A percentile compares a stretch with the other conserved stretches of the same genome.
phyloP scores from a whole-genome alignment of 1,140 invertebrate species.

The Bilobella aurantiaca region DNA sequence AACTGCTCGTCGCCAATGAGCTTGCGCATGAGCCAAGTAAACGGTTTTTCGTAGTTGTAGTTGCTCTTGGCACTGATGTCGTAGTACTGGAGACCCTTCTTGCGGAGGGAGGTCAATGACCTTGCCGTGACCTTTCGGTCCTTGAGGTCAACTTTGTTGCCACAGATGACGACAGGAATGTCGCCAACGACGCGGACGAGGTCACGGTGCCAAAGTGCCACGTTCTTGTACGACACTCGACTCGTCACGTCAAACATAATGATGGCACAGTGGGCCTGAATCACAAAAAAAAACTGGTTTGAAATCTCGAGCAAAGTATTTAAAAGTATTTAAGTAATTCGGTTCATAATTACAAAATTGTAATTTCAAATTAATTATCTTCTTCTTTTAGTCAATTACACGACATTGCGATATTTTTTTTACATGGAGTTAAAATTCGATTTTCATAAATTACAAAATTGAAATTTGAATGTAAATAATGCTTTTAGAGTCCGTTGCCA shows the following conservation, averaged over 20 bases:
- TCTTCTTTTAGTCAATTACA: too few species aligned
- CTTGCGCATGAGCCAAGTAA: slow-evolving; percentile 95
- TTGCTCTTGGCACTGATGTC: slow-evolving; percentile 99
- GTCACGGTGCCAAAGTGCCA: slow-evolving; percentile 98
- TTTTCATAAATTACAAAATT: too few species aligned
- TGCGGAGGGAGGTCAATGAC: slow-evolving; percentile 96
- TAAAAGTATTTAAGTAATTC: too few species aligned
- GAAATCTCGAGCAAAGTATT: too few species aligned
- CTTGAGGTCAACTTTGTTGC: slow-evolving; percentile 95
- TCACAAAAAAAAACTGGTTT: too few species aligned
- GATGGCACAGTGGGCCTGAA: slow-evolving; percentile 91
- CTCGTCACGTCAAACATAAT: slow-evolving; percentile 99
- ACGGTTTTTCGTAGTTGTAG: slow-evolving; percentile 99
- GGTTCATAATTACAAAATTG: too few species aligned
- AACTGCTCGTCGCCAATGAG: slow-evolving; percentile 96
- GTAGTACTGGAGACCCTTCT: slow-evolving; percentile 99
- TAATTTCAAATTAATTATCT: too few species aligned
- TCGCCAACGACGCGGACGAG: slow-evolving; percentile 97
- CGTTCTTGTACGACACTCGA: slow-evolving; percentile 98
- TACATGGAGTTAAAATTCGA: too few species aligned
- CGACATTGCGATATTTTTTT: too few species aligned
- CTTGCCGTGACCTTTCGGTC: slow-evolving; percentile 99
- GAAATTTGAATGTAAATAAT: too few species aligned
- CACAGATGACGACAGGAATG: slow-evolving; percentile 95
- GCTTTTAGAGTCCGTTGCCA: too few species aligned